Evolutionary conservation across 2,113 vertebrate genomes (phyloP).

Genomic region (Planiliza haematocheilus): DNA sequence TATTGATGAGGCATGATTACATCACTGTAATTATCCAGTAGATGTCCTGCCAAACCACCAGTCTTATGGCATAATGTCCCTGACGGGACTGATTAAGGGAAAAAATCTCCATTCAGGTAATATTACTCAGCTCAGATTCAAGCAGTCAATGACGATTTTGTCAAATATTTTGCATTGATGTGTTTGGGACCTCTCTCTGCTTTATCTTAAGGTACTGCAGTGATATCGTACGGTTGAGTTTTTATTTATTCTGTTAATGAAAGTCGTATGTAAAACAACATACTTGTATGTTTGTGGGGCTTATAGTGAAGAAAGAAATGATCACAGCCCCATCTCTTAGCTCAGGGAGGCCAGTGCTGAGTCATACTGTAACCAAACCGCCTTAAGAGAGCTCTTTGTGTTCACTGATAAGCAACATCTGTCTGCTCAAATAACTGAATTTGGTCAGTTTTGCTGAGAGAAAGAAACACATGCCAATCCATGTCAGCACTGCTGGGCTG

Average conservation of each 20-base stretch:
- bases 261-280: not conserved
- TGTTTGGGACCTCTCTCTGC: no score
- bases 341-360: constrained; percentile 67
- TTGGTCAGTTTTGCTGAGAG: constrained; percentile 32
- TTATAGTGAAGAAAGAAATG: constrained; percentile 22
- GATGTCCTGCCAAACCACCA: no score
- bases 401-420: constrained; percentile 70
- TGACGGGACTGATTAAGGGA: not conserved
- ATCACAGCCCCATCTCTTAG: constrained; percentile 36
- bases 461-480: constrained; percentile 21
- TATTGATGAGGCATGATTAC: constrained; percentile 20
- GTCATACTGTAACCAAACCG: constrained; percentile 67
- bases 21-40: constrained; percentile 9
- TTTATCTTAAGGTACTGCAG: not conserved
- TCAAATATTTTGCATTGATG: no score
- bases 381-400: constrained; percentile 72
- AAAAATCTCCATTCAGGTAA: not conserved
- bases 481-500: constrained; percentile 2
- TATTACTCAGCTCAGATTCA: not conserved
- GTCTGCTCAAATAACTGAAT: constrained; percentile 63
- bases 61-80: constrained; percentile 8
- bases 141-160: not conserved
- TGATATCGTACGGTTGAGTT: not conserved
- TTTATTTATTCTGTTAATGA: no score
- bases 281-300: constrained; percentile 20